Base-by-base conservation (phyloP, 2,797 vertebrate species). In the Siniperca undulata region DNA sequence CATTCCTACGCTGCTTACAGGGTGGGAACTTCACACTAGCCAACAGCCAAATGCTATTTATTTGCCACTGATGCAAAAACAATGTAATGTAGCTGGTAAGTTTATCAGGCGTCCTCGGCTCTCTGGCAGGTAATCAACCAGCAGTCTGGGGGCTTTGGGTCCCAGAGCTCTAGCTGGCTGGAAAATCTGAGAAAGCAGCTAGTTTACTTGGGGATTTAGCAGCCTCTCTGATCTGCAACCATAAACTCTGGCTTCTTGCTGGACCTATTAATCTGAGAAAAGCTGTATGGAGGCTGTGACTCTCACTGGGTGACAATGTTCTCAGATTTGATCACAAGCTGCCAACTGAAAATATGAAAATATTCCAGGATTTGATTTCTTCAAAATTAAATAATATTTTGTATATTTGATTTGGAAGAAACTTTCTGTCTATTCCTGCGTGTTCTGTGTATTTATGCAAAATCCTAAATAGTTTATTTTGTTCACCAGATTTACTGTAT, bases 101-200 rank as follows among this genome's bases (percentile, higher is more conserved):
- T 87, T 81, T 50, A 70, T 83, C 76, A 40, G 62, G 30, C 46
- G 70, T 30, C 79, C 56, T 62, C 34, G 56, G 68, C 36, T 62
- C 68, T 78, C 53, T 80, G 80, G 83, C 85, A 87, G 83, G 70
- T 78, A 56, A 83, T 83, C 87, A 85, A 76, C 0, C 67, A 58
- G 65, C 42, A 34, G 77, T 59, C 16, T 22, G 19, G 12, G 34
- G 19, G 53, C 60, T 85, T 53, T 9, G 19, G n/a, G 66, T 81
- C 65, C 59, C 55, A 38, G 6, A 69, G 76, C 67, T 78, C 55
- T 0, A 17, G 24, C 75, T 67, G 69, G 69, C 72, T 78, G 73
- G n/a, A 66, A 17, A 83, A 72, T 44, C 62, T 7, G 60, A 69
- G 65, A 27, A 27, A 67, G 73, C 27, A 2, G 36, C 36, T 42